A percentile compares a stretch with the other conserved stretches of the same genome.
Conservation (phyloP, 2,888 invertebrate genomes). For the Eugnorisma glareosa region DNA sequence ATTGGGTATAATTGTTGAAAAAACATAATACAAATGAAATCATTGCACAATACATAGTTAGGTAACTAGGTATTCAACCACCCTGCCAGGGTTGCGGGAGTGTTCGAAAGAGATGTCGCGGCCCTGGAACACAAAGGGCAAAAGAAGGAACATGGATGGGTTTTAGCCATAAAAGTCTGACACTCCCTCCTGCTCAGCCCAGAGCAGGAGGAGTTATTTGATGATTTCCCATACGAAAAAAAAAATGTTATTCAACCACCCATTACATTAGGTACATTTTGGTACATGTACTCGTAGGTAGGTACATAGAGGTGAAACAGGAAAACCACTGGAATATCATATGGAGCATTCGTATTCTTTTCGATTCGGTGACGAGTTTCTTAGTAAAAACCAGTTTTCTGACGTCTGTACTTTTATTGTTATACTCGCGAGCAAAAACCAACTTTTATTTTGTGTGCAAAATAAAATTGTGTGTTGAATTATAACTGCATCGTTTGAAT, state of each 20-base stretch:
- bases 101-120: too few species aligned
- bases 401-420: slow-evolving; percentile 26
- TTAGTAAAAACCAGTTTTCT: slow-evolving; percentile 12
- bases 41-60: not conserved
- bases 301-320: slow-evolving; percentile 8
- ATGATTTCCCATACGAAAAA: too few species aligned
- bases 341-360: not conserved
- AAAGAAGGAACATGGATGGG: too few species aligned
- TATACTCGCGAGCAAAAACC: not conserved
- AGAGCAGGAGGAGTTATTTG: too few species aligned
- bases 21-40: not conserved
- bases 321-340: slow-evolving; percentile 21
- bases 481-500: not conserved
- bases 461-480: not conserved
- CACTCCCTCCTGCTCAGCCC: too few species aligned
- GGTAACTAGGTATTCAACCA: not conserved
- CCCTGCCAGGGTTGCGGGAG: too few species aligned
- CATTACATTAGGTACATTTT: not conserved
- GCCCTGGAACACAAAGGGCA: too few species aligned
- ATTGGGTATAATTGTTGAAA: not conserved
- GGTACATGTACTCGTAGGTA: not conserved
- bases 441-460: not conserved
- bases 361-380: slow-evolving; percentile 9
- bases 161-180: too few species aligned
- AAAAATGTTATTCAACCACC: too few species aligned